These are phyloP conservation scores for Leptobrachium leishanense DNA, from an alignment of 2,113 vertebrate species.

Conservation along the genomic window DNA sequence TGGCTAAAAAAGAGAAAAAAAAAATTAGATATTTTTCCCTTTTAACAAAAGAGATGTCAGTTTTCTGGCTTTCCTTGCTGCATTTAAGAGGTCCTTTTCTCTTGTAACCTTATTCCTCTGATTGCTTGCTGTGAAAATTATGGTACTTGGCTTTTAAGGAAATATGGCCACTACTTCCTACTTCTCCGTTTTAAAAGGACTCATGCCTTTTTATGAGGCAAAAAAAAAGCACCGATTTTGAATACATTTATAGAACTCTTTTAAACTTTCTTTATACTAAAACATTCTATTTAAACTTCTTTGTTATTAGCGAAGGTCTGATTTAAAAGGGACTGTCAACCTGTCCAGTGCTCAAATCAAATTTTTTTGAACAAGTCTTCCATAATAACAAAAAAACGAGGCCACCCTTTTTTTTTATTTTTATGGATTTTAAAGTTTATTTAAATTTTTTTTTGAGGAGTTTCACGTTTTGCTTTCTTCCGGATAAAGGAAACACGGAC, in stretches of 20 bases:
- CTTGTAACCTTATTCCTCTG: conserved; percentile 27
- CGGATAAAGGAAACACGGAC: background rate
- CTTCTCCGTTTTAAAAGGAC: conserved; percentile 39
- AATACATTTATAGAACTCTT: conserved; percentile 48
- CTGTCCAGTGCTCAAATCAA: conserved; percentile 28
- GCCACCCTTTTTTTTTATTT: conserved; percentile 1
- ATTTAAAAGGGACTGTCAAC: conserved; percentile 36
- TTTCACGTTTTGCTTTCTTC: background rate
- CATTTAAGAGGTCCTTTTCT: conserved; percentile 42
- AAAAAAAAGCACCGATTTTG: conserved; percentile 40
- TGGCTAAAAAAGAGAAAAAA: conserved; percentile 6
- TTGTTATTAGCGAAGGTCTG: conserved; percentile 25
- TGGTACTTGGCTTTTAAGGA: conserved; percentile 50
- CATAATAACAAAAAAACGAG: background rate
- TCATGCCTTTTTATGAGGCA: background rate
- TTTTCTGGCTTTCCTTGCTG: background rate
- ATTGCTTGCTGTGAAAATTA: conserved; percentile 43
- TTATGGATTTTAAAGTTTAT: background rate
- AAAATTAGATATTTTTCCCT: conserved; percentile 7
- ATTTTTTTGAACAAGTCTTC: background rate
- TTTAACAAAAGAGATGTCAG: conserved; percentile 41
- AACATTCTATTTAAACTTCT: conserved; percentile 46
- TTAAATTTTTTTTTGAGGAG: background rate
- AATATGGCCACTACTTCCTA: conserved; percentile 42
- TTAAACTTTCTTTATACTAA: conserved; percentile 48